Evolutionary conservation across 2,888 invertebrate species (phyloP), one percentile per base, ranked within the genome.

Genomic region (Aricia artaxerxes): DNA sequence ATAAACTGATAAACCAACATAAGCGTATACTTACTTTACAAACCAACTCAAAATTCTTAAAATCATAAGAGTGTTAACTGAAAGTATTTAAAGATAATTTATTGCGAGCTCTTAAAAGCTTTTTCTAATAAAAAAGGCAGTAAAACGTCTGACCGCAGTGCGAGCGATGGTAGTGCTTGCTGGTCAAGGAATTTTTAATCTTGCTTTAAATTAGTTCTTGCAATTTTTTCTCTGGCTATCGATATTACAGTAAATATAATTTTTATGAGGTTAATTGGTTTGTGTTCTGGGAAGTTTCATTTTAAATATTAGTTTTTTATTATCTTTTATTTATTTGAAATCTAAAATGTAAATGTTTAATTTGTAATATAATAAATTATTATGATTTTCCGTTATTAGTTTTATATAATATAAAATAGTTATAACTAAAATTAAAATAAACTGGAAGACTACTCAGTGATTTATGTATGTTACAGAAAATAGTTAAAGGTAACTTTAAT

Each of bases 31-130:
- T 61, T 24, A 61, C 1, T 4, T 61, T 61, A 64, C 24, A 9
- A 38, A 5, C 5, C 13, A 69, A 35, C 31, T 35, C 13, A 38
- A 69, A 16, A 5, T 38, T 35, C 69, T 69, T 35, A 69, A 69
- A 69, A 69, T 69, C 35, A 69, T 69, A 69, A 69, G 4, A 35
- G 69, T 31, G 24, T 64, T 38, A 69, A 69, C 13, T 69, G 13
- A 38, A 69, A 69, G 35, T 69, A 69, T 69, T 69, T 35, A 73
- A 73, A 73, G 44, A 40, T 73, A 73, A 73, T 73, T 73, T 40
- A 76, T 64, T 57, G 78, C 40, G 40, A 79, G 64, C 80, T 84
- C 85, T 88, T 83, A 86, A 87, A 73, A 73, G 73, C 73, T 44
- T 73, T 73, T 73, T 73, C 73, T 73, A 44, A 24, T 73, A 44